These are phyloP conservation scores for Chionomys nivalis DNA, from an alignment of 2,113 vertebrate species.

Conservation along the genomic window DNA sequence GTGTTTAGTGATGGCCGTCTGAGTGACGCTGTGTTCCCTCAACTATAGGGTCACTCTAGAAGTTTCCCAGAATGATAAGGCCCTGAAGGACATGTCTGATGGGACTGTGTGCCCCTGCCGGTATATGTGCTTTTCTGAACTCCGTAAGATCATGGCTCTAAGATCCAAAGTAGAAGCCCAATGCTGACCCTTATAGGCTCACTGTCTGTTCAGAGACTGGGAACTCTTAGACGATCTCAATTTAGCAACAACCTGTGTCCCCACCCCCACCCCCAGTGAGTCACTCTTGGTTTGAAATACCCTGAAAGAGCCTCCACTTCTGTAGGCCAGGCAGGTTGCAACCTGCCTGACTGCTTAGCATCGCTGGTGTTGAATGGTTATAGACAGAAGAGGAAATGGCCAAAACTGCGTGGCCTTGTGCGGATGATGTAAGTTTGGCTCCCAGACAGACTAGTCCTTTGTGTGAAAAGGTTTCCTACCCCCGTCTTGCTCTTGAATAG, in stretches of 20 bases:
- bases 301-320: constrained; percentile 35
- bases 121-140: neutral
- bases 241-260: neutral
- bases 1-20: neutral
- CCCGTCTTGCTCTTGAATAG: neutral
- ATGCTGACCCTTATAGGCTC: neutral
- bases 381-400: constrained; percentile 63
- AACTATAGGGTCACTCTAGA: too few species aligned
- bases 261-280: neutral
- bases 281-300: constrained; percentile 53
- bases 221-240: neutral
- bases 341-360: constrained; percentile 42
- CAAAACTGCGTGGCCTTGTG: neutral
- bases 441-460: constrained; percentile 29
- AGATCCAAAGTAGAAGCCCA: neutral
- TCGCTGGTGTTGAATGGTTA: constrained; percentile 48
- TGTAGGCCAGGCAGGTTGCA: constrained; percentile 40
- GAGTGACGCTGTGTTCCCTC: neutral
- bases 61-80: neutral
- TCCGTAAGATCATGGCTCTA: neutral
- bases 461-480: neutral
- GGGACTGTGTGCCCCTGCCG: neutral
- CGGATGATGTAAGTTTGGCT: constrained; percentile 22
- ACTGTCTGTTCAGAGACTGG: neutral
- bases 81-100: neutral